phyloP scores from a whole-genome alignment of 2,797 vertebrate species.

The Sebastes oblongus region DNA sequence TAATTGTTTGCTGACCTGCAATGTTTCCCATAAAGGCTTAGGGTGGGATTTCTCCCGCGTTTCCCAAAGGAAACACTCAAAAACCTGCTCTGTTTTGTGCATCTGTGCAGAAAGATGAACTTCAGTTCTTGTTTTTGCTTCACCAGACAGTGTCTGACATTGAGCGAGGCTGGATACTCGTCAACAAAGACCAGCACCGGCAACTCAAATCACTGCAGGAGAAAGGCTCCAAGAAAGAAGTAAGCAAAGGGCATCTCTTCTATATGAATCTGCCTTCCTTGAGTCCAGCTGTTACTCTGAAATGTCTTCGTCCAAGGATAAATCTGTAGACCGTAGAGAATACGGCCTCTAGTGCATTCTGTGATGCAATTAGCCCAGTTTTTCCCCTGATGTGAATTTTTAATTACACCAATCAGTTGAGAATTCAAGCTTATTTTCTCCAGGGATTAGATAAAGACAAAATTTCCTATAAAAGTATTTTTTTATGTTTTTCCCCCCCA shows the following conservation, averaged over 20 bases:
- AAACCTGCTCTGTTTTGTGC: background rate
- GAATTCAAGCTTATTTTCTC: conserved; percentile 14
- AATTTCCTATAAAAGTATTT: background rate
- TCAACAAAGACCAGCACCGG: conserved; percentile 96
- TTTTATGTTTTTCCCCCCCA: conserved; percentile 44
- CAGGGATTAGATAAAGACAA: background rate
- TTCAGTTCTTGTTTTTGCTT: conserved; percentile 32
- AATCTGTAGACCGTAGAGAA: conserved; percentile 16
- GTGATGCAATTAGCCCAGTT: conserved; percentile 42
- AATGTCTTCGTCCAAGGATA: conserved; percentile 16
- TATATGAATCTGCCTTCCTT: background rate
- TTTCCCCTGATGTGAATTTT: conserved; percentile 36
- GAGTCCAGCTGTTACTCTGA: background rate
- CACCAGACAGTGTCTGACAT: conserved; percentile 94
- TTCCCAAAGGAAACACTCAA: background rate
- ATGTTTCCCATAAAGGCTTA: background rate
- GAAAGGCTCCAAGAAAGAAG: conserved; percentile 99
- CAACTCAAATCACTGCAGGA: conserved; percentile 98
- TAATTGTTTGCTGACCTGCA: conserved; percentile 16
- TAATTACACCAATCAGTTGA: conserved; percentile 30
- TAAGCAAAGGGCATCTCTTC: conserved; percentile 64
- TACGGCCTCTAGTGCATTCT: conserved; percentile 12
- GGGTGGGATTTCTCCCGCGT: conserved; percentile 5
- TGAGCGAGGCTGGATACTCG: conserved; percentile 95
- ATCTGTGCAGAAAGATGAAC: conserved; percentile 34